phyloP scores from a whole-genome alignment of 2,113 vertebrate genomes.

The Eonycteris spelaea region DNA sequence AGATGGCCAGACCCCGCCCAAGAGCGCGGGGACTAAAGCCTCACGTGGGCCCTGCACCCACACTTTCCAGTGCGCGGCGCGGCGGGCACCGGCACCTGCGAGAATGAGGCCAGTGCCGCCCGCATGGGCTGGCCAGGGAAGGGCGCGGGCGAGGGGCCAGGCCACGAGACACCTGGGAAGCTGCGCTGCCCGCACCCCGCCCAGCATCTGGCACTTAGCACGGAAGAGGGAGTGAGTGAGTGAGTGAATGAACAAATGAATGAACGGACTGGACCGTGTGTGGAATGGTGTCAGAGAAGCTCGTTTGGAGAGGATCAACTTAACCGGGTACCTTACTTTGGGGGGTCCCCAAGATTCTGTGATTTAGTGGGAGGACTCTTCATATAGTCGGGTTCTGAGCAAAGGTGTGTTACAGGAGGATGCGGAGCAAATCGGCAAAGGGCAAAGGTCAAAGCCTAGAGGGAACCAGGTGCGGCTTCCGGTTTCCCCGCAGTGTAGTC shows the following conservation, averaged over 20 bases:
- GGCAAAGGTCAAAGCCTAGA: background rate
- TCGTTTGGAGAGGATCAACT: background rate
- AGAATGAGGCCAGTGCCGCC: background rate
- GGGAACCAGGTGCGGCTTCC: background rate
- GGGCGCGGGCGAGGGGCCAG: background rate
- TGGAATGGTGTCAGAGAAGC: background rate
- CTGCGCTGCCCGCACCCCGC: background rate
- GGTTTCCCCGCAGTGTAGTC: background rate
- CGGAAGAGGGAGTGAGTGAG: background rate
- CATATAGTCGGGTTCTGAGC: rapidly evolving
- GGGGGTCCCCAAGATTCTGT: background rate
- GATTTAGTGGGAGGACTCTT: background rate
- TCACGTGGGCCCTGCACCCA: too few relatives aligned
- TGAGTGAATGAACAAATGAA: background rate
- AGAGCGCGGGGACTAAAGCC: too few relatives aligned
- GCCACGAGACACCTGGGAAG: background rate
- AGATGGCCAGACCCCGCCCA: background rate
- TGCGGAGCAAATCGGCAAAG: background rate
- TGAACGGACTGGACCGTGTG: too few relatives aligned
- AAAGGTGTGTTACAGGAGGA: background rate
- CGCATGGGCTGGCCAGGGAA: background rate
- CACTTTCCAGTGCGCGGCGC: too few relatives aligned
- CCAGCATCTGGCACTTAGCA: background rate
- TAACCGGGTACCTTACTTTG: background rate
- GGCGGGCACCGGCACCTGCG: background rate